A percentile compares a stretch with the other conserved stretches of the same genome.
Conservation (phyloP, 2,888 invertebrate species). For the Leptarthrus brevirostris region DNA sequence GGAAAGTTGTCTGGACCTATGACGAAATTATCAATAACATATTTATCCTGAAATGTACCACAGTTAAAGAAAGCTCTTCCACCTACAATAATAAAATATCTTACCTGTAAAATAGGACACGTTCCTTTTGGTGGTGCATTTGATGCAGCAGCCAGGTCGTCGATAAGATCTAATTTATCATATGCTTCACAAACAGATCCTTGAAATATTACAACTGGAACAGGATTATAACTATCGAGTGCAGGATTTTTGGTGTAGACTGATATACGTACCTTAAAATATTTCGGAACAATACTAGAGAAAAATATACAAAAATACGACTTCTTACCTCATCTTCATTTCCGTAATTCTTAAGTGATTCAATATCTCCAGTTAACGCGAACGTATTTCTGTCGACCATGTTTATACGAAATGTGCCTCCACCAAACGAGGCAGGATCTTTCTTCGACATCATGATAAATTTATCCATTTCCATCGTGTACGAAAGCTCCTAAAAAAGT, state of each 20-base stretch:
- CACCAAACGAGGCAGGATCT: no score
- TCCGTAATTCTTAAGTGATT: background rate
- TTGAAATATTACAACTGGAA: background rate
- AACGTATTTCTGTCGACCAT: slow-evolving; percentile 1
- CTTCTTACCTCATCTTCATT: background rate
- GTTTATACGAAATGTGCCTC: background rate
- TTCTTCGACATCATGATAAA: no score
- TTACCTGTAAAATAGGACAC: slow-evolving; percentile 24
- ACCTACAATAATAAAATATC: no score
- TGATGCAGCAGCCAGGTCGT: background rate
- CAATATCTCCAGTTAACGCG: background rate
- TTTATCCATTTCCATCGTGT: no score
- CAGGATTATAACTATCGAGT: background rate
- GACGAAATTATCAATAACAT: background rate
- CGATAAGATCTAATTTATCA: background rate
- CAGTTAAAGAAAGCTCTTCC: background rate
- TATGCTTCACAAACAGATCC: background rate
- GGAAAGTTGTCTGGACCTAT: background rate
- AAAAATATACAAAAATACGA: background rate
- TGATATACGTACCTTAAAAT: background rate
- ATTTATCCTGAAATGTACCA: background rate
- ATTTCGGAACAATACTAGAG: no score
- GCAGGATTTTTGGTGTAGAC: background rate
- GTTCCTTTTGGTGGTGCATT: slow-evolving; percentile 15
- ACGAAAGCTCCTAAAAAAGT: no score